Evolutionary conservation across 2,888 invertebrate species (phyloP).

Genomic region (Hydraecia micacea): DNA sequence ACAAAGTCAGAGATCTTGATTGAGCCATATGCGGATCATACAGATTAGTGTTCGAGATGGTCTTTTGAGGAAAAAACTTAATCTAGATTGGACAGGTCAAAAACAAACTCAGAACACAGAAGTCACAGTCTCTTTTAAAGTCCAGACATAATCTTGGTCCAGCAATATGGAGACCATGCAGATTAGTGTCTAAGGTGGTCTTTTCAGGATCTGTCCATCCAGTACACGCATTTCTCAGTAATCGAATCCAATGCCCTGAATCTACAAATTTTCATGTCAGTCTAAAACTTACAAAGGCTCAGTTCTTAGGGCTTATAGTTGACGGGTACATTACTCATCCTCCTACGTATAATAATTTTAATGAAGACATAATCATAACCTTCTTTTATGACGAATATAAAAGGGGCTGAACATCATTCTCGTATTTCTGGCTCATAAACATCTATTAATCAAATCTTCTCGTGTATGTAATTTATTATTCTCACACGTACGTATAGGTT

Average conservation of each 20-base stretch:
- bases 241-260: not conserved
- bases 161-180: not conserved
- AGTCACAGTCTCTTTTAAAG: not conserved
- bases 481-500: slow-evolving; percentile 15
- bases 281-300: not conserved
- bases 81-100: no score
- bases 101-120: not conserved
- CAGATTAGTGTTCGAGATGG: no score
- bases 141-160: not conserved
- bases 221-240: not conserved
- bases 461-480: slow-evolving; percentile 23
- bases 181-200: not conserved
- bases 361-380: slow-evolving; percentile 37
- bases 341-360: slow-evolving; percentile 26
- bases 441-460: slow-evolving; percentile 45
- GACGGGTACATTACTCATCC: not conserved
- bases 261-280: not conserved
- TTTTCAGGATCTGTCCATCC: not conserved
- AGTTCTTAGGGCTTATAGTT: no score
- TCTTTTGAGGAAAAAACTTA: no score
- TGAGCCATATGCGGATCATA: not conserved
- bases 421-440: slow-evolving; percentile 18
- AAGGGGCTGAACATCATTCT: slow-evolving; percentile 15
- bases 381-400: slow-evolving; percentile 38
- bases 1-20: not conserved